Conservation (phyloP, 2,797 vertebrate genomes). For the Falco columbarius region DNA sequence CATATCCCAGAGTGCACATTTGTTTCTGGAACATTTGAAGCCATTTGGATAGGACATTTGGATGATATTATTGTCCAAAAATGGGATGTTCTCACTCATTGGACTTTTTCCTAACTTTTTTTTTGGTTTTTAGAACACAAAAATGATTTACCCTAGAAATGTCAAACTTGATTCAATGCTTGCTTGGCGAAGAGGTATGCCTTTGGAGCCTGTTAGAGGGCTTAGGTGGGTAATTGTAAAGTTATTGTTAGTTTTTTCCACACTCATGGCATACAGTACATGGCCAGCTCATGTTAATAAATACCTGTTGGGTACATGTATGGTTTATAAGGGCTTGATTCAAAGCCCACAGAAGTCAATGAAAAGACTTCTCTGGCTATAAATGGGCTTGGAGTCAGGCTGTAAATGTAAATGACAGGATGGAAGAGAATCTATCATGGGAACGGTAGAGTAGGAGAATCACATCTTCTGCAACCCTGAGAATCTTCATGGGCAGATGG, state of each 20-base stretch:
- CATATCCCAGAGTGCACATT: constrained; percentile 24
- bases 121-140: constrained; percentile 56
- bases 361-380: constrained; percentile 42
- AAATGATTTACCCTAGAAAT: constrained; percentile 69
- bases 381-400: neutral
- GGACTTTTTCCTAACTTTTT: constrained; percentile 54
- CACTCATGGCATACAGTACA: constrained; percentile 32
- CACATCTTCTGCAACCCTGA: neutral
- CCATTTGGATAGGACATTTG: constrained; percentile 61
- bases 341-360: constrained; percentile 55
- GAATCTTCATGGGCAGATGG: neutral
- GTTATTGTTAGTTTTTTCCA: constrained; percentile 70
- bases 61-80: constrained; percentile 66
- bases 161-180: constrained; percentile 70
- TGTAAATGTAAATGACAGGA: constrained; percentile 44
- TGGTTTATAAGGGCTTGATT: constrained; percentile 59
- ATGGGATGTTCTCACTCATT: constrained; percentile 69
- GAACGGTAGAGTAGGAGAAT: neutral
- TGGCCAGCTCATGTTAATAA: constrained; percentile 53
- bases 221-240: constrained; percentile 68
- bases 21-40: constrained; percentile 58
- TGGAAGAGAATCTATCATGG: constrained; percentile 34
- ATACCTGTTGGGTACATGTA: constrained; percentile 68
- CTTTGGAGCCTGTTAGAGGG: constrained; percentile 57
- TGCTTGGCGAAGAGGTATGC: constrained; percentile 43